phyloP scores from a whole-genome alignment of 1,140 invertebrate genomes.

The Drosophila eugracilis region DNA sequence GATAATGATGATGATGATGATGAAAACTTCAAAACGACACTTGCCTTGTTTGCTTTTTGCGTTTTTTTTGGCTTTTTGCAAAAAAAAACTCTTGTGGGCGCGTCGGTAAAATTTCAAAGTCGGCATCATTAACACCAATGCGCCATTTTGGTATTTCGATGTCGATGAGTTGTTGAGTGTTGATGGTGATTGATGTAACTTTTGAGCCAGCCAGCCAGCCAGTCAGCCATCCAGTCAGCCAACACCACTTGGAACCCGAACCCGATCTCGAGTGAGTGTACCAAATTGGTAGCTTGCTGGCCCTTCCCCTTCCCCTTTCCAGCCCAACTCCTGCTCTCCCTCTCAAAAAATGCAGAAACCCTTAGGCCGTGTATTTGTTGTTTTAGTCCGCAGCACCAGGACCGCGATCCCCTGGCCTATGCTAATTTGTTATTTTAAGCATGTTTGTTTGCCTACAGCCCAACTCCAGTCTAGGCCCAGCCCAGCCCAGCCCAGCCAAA shows the following conservation, averaged over 20 bases:
- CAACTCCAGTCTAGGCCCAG: slow-evolving; percentile 8
- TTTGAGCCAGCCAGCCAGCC: slow-evolving; percentile 29
- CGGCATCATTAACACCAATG: slow-evolving; percentile 79
- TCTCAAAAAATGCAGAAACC: no score
- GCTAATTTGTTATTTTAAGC: slow-evolving; percentile 83
- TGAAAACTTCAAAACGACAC: slow-evolving; percentile 72
- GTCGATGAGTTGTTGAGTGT: slow-evolving; percentile 47
- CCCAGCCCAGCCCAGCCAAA: not conserved
- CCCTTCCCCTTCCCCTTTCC: slow-evolving; percentile 21
- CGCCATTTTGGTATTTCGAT: slow-evolving; percentile 71
- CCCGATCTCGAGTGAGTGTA: slow-evolving; percentile 56
- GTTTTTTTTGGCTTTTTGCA: slow-evolving; percentile 18
- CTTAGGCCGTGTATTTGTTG: slow-evolving; percentile 45
- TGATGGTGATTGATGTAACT: slow-evolving; percentile 74
- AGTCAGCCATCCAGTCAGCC: slow-evolving; percentile 1
- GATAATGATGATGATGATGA: slow-evolving; percentile 46
- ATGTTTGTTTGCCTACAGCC: slow-evolving; percentile 73
- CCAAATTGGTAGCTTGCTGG: slow-evolving; percentile 53
- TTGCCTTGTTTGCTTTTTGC: slow-evolving; percentile 69
- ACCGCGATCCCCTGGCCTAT: slow-evolving; percentile 54
- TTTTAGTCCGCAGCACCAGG: slow-evolving; percentile 40
- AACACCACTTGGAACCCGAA: slow-evolving; percentile 30
- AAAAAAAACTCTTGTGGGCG: slow-evolving; percentile 62
- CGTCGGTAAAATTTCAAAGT: slow-evolving; percentile 80
- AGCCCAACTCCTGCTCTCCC: not conserved